Conservation (phyloP, 2,113 vertebrate genomes). For the Oriolus oriolus region DNA sequence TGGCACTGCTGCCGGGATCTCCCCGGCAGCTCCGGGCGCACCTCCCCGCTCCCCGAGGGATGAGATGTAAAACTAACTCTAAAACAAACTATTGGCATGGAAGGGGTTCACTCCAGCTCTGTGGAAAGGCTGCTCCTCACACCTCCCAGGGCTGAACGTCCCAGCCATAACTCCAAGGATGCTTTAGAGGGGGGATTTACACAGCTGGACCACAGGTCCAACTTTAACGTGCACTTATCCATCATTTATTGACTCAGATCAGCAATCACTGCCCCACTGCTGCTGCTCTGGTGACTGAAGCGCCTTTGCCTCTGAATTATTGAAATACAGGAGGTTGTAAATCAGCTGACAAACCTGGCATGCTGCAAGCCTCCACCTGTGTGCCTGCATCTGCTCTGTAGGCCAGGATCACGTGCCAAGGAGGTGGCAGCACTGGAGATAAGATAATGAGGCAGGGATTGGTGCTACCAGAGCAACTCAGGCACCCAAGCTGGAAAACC, state of each 20-base stretch:
- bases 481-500: not conserved
- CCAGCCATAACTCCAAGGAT: not conserved
- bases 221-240: not conserved
- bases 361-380: not conserved
- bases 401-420: not conserved
- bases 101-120: not conserved
- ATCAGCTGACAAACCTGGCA: not conserved
- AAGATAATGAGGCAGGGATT: not conserved
- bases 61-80: conserved; percentile 13
- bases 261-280: not conserved
- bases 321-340: not conserved
- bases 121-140: not conserved
- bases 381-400: accelerated
- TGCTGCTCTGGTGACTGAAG: not conserved
- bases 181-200: not conserved
- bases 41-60: not conserved
- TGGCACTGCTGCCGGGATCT: not conserved
- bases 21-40: not conserved
- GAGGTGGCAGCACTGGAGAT: not conserved
- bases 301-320: not conserved
- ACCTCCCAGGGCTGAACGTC: not conserved
- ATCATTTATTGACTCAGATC: not conserved
- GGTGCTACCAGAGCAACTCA: not conserved
- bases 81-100: not conserved
- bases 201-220: not conserved